Evolutionary conservation across 2,888 invertebrate species (phyloP).

Genomic region (Caenorhabditis japonica): DNA sequence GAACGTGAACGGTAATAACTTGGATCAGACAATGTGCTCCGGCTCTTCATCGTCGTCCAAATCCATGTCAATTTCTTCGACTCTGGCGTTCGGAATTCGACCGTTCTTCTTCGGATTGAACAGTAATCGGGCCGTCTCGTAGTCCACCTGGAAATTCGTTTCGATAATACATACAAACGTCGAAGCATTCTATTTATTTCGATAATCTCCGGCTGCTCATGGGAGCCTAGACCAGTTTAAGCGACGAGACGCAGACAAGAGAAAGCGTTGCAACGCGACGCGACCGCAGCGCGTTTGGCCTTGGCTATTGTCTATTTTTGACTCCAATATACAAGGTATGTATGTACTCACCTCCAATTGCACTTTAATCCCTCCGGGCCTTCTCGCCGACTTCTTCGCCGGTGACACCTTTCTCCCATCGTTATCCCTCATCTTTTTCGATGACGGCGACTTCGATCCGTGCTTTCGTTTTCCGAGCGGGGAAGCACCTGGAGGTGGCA

Average conservation of each 20-base stretch:
- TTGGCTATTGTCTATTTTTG: too few relatives aligned
- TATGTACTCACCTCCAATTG: conserved; percentile 51
- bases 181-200: background rate
- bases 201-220: background rate
- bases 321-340: too few relatives aligned
- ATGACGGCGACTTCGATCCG: background rate
- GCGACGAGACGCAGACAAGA: too few relatives aligned
- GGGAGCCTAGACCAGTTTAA: too few relatives aligned
- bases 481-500: conserved; percentile 20
- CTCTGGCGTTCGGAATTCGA: conserved; percentile 26
- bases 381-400: conserved; percentile 5
- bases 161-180: background rate
- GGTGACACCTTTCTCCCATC: conserved; percentile 21
- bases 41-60: conserved; percentile 27
- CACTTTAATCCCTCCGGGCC: conserved; percentile 45
- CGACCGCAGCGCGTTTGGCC: too few relatives aligned
- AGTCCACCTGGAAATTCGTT: conserved; percentile 35
- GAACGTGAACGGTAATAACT: background rate
- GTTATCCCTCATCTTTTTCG: conserved; percentile 30
- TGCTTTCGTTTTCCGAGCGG: conserved; percentile 47
- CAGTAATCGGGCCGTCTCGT: conserved; percentile 44
- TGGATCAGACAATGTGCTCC: conserved; percentile 17
- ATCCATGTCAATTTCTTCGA: conserved; percentile 27
- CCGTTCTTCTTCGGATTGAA: conserved; percentile 50
- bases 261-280: too few relatives aligned